Evolutionary conservation across 1,140 invertebrate species (phyloP), one percentile per base, ranked within the genome.

Genomic region (Drosophila lacteicornis): DNA sequence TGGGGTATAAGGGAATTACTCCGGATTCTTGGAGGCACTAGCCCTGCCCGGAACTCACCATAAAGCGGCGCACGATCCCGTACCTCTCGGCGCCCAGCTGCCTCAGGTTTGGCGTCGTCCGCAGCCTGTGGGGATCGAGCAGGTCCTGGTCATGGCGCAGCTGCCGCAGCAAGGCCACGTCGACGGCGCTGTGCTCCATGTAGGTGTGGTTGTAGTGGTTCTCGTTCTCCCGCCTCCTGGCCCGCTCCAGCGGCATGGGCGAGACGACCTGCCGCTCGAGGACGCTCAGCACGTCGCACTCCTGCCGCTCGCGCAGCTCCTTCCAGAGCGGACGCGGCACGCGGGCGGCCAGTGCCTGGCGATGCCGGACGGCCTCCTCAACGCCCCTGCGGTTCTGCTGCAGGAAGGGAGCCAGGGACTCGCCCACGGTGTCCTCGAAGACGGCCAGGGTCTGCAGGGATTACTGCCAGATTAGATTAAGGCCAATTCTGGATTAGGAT

Each of bases 271-370:
- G 51, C 47, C 68, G 74, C 1, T 76, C 56, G 0, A 58, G n/a
- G 2, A 88, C 19, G 43, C 91, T 92, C 36, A 85, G 60, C 0
- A 92, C 83, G 53, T 92, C 91, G 46, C 91, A 92, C 11, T 76
- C 17, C 1, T 38, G 42, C 9, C 61, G 55, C 4, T 88, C 77
- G 2, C 43, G 66, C 25, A 75, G 30, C 27, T 55, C 49, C 43
- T 91, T 83, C 91, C 91, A 92, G 0, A 80, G 46, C 0, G 77
- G 80, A 9, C 70, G 79, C 8, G 69, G 30, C 45, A 60, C 46
- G 7, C 38, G n/a, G 1, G 56, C 12, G n/a, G 19, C n/a, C 2
- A 30, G 7, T 49, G 53, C 36, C 13, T 51, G 38, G 1, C 58
- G 68, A 1, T 46, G 19, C 0, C 49, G 60, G 1, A 13, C 46